These are phyloP conservation scores for Hybos culiciformis DNA, from an alignment of 2,888 invertebrate genomes.

Conservation along the genomic window DNA sequence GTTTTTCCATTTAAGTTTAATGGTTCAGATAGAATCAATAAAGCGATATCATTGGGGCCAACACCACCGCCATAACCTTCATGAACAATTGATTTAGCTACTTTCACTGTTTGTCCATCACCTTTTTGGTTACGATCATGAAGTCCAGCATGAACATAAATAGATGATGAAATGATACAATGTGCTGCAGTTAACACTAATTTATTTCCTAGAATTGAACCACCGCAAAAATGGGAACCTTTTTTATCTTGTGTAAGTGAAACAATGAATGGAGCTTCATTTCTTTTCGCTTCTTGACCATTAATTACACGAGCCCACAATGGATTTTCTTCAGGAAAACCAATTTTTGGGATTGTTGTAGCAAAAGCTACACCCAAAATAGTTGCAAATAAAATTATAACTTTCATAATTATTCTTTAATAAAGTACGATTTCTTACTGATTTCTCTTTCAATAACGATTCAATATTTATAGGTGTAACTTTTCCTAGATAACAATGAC, in stretches of 20 bases:
- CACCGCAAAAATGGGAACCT: slow-evolving; percentile 31
- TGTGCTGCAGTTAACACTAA: slow-evolving; percentile 34
- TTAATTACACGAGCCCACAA: slow-evolving; percentile 26
- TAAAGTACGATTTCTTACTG: too few species aligned
- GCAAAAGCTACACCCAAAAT: not conserved
- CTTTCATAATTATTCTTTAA: too few species aligned
- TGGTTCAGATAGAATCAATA: slow-evolving; percentile 27
- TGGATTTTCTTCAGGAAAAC: not conserved
- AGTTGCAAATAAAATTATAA: not conserved
- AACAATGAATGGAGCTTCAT: slow-evolving; percentile 36
- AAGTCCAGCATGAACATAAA: slow-evolving; percentile 32
- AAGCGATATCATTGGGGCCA: slow-evolving; percentile 41
- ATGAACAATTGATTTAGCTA: slow-evolving; percentile 22
- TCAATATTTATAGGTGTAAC: too few species aligned
- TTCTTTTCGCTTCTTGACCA: slow-evolving; percentile 25
- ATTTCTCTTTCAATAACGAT: too few species aligned
- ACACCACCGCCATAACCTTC: slow-evolving; percentile 28
- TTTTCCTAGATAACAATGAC: too few species aligned
- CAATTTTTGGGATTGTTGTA: not conserved
- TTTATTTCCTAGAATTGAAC: slow-evolving; percentile 25
- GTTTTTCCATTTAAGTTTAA: slow-evolving; percentile 25
- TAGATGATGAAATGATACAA: slow-evolving; percentile 19
- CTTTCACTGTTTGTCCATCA: slow-evolving; percentile 18
- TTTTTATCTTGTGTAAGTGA: slow-evolving; percentile 21
- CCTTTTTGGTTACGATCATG: slow-evolving; percentile 21